Base-by-base conservation (phyloP, 2,888 invertebrate species). In the Cephus rjabovi region DNA sequence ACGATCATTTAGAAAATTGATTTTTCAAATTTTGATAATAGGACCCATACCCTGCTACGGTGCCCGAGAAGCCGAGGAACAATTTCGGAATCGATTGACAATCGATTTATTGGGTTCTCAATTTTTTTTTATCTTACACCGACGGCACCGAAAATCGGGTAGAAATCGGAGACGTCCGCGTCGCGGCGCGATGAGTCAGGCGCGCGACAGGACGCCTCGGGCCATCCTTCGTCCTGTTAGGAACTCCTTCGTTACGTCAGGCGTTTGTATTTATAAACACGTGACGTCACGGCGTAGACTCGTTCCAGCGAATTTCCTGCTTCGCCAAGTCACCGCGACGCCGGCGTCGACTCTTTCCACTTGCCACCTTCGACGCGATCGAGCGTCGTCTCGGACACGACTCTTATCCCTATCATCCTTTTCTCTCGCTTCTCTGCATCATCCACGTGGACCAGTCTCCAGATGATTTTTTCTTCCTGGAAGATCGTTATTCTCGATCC, bases 211-310 rank as follows among this genome's bases (percentile, higher is more conserved):
- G 82, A 81, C 79, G 86, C 85, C 82, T 78, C 81, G 83, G 83
- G 85, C 82, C 79, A 81, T 85, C 78, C 80, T 81, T 85, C 84
- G 85, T 85, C 82, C 85, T 86, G 83, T 81, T 86, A 82, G 81
- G 80, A 81, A 77, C 83, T 80, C 80, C 81, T 83, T 77, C 79
- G 75, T 81, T 85, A 83, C 84, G 81, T 86, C 85, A 84, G 79
- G 73, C 78, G 78, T 75, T 82, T 80, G 84, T 84, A 83, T 86
- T 84, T 85, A 85, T 83, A 83, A 82, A 80, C 82, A 79, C 77
- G 76, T 82, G 84, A 82, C 83, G 83, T 81, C 81, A 81, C 73
- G 9, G n/a, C 71, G 71, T 31, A 56, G 56, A 34, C 71, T 71
- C 71, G 71, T 71, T 34, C 71, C 11, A 71, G 71, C 71, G 71